phyloP scores from a whole-genome alignment of 2,888 invertebrate genomes.

The Resseliella maxima region DNA sequence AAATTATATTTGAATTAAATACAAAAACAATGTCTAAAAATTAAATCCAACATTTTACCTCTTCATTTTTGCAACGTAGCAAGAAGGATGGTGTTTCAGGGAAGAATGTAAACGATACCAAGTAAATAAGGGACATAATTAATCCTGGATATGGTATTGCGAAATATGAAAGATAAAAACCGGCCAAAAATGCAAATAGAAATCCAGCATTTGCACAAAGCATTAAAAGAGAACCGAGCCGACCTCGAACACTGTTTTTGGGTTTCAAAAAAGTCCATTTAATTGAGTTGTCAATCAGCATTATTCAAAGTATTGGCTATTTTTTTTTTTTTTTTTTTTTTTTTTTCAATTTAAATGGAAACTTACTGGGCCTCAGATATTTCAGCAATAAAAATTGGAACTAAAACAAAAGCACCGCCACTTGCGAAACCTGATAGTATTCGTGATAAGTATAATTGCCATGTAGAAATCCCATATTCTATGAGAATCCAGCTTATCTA shows the following conservation, averaged over 20 bases:
- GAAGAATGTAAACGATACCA: not conserved
- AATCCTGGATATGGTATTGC: slow-evolving; percentile 8
- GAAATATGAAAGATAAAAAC: not conserved
- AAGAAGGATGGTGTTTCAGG: slow-evolving; percentile 56
- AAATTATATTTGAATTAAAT: not conserved
- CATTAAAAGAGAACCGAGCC: not conserved
- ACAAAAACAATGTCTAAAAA: not conserved
- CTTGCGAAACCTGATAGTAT: slow-evolving; percentile 64
- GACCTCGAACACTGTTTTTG: not conserved
- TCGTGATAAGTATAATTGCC: slow-evolving; percentile 62
- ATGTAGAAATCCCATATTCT: slow-evolving; percentile 62
- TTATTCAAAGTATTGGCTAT: too few relatives aligned
- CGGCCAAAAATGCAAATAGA: slow-evolving; percentile 28
- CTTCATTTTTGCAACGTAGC: slow-evolving; percentile 21
- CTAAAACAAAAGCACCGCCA: slow-evolving; percentile 63
- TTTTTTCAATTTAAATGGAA: not conserved
- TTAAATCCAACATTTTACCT: not conserved
- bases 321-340: too few relatives aligned
- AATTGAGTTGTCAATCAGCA: too few relatives aligned
- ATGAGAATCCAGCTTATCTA: slow-evolving; percentile 64
- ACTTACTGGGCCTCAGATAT: slow-evolving; percentile 64
- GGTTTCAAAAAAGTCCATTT: not conserved
- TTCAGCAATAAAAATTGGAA: slow-evolving; percentile 65
- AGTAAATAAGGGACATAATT: not conserved
- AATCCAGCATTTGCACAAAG: not conserved